Conservation (phyloP, 1,140 invertebrate species). For the Kradibia gibbosae region DNA sequence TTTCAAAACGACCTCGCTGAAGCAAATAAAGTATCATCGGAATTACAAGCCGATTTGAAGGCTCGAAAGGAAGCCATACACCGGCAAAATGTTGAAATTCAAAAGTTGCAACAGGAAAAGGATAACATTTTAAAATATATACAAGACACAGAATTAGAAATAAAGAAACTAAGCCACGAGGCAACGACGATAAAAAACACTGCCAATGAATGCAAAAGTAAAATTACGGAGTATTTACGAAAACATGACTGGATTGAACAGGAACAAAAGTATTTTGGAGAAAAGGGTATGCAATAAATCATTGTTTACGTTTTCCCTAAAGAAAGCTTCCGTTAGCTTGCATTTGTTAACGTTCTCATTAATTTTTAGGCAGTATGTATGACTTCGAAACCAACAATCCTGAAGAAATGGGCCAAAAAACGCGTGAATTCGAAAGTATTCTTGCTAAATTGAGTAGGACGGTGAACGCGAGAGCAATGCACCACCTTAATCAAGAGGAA, state of each 20-base stretch:
- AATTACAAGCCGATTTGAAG: conserved; percentile 79
- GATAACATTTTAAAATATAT: conserved; percentile 80
- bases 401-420: conserved; percentile 74
- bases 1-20: conserved; percentile 72
- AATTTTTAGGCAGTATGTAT: conserved; percentile 64
- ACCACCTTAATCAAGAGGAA: conserved; percentile 88
- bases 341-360: conserved; percentile 37
- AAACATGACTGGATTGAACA: conserved; percentile 85
- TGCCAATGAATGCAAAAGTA: conserved; percentile 65
- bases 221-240: conserved; percentile 70
- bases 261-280: conserved; percentile 86
- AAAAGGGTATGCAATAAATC: conserved; percentile 72
- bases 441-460: conserved; percentile 84
- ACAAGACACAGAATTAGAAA: conserved; percentile 80
- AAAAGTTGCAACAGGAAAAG: conserved; percentile 76
- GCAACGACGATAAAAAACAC: conserved; percentile 73
- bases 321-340: not conserved
- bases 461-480: conserved; percentile 90
- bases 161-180: conserved; percentile 86
- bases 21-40: conserved; percentile 72
- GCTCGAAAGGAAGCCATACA: conserved; percentile 83
- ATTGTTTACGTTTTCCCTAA: no score
- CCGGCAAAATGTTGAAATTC: conserved; percentile 84
- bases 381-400: conserved; percentile 67
- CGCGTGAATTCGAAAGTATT: conserved; percentile 76